Evolutionary conservation across 2,888 invertebrate species (phyloP).

Genomic region (Pomacea canaliculata): DNA sequence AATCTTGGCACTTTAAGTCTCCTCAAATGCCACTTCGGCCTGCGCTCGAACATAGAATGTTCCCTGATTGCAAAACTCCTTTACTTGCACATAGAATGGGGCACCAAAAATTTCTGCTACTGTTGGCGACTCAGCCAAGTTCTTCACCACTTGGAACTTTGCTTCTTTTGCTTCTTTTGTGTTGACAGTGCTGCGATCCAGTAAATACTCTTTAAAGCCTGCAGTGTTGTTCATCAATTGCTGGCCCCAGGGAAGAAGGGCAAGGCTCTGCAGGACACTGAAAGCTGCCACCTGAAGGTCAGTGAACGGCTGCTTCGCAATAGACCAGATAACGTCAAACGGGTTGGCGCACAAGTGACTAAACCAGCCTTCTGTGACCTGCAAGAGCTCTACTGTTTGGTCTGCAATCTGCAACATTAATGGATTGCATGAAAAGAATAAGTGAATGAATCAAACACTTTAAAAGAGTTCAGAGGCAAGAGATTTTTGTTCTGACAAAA

Average conservation of each 20-base stretch:
- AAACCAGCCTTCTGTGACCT: conserved; percentile 77
- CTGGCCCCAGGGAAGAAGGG: conserved; percentile 85
- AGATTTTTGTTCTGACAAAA: neutral
- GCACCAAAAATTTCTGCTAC: conserved; percentile 75
- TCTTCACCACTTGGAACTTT: conserved; percentile 80
- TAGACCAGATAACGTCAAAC: conserved; percentile 76
- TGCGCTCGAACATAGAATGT: conserved; percentile 81
- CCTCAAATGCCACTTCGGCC: conserved; percentile 83
- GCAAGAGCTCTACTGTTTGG: conserved; percentile 71
- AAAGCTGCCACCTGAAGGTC: conserved; percentile 82
- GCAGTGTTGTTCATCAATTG: conserved; percentile 79
- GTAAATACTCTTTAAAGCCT: conserved; percentile 83
- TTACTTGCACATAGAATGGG: conserved; percentile 76
- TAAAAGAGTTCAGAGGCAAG: neutral
- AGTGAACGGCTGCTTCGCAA: conserved; percentile 84
- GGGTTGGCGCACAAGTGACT: conserved; percentile 72
- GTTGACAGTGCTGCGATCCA: conserved; percentile 80
- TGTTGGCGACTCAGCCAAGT: conserved; percentile 70
- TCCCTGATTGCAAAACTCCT: conserved; percentile 82
- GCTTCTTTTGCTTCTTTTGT: conserved; percentile 81
- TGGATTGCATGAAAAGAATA: neutral
- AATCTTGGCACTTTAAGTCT: conserved; percentile 49
- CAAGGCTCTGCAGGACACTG: conserved; percentile 77
- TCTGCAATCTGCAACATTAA: conserved; percentile 60
- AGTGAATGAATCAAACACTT: neutral